Percentiles rank a stretch among this genome's conserved stretches.
phyloP scores from a whole-genome alignment of 2,113 vertebrate species.

The Panurus biarmicus region DNA sequence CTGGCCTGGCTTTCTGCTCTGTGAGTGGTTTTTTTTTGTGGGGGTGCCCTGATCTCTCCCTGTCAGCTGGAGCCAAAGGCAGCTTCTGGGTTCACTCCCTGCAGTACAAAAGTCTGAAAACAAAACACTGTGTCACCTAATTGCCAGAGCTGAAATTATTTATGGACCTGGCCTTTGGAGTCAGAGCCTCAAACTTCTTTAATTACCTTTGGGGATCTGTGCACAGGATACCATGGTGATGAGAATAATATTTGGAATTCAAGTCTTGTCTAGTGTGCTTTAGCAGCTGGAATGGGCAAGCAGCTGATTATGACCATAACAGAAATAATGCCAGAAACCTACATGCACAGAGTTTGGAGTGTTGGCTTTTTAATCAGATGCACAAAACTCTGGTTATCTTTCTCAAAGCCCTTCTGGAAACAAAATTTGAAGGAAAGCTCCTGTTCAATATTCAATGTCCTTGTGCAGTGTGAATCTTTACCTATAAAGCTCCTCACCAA shows the following conservation, averaged over 20 bases:
- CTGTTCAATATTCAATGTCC: slow-evolving; percentile 15
- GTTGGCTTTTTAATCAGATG: slow-evolving; percentile 30
- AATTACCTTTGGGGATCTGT: slow-evolving; percentile 45
- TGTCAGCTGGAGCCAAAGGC: background rate
- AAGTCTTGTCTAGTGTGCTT: slow-evolving; percentile 26
- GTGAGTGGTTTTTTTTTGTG: background rate
- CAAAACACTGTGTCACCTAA: slow-evolving; percentile 1
- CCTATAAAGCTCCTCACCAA: background rate
- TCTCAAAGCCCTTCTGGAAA: slow-evolving; percentile 42
- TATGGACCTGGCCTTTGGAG: slow-evolving; percentile 51
- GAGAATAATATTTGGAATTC: slow-evolving; percentile 52
- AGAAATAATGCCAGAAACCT: slow-evolving; percentile 13
- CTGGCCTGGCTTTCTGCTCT: background rate
- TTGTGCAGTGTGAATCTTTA: background rate
- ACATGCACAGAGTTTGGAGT: background rate
- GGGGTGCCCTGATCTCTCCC: background rate
- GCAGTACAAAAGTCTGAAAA: background rate
- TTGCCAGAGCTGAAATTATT: slow-evolving; percentile 38
- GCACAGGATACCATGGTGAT: slow-evolving; percentile 33
- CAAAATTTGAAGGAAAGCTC: slow-evolving; percentile 38
- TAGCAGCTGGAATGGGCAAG: slow-evolving; percentile 48
- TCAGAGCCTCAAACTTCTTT: slow-evolving; percentile 37
- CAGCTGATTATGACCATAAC: slow-evolving; percentile 32
- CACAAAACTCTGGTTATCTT: slow-evolving; percentile 28
- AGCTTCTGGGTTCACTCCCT: background rate